These are phyloP conservation scores for Motacilla tschutschensis DNA, from an alignment of 2,113 vertebrate species.

Conservation along the genomic window DNA sequence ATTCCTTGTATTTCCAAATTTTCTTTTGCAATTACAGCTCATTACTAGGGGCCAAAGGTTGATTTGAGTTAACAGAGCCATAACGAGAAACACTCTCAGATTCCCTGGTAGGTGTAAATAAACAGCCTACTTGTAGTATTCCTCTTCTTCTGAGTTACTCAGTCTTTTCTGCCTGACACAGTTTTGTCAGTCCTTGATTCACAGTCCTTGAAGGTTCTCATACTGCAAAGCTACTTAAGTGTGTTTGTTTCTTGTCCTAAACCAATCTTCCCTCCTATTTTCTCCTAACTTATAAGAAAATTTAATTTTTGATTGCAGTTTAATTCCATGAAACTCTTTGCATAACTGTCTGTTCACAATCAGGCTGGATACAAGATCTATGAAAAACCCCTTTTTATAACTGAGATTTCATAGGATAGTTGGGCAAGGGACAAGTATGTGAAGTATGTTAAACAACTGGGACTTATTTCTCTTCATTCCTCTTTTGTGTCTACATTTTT, in stretches of 20 bases:
- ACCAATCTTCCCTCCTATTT: slow-evolving; percentile 8
- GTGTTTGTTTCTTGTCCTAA: not conserved
- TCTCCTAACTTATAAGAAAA: not conserved
- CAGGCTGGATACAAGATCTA: not conserved
- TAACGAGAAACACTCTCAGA: not conserved
- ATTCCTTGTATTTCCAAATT: slow-evolving; percentile 1
- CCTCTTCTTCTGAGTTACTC: not conserved
- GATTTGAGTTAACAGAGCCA: not conserved
- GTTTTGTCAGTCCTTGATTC: not conserved
- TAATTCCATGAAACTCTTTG: not conserved
- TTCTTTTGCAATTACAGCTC: not conserved
- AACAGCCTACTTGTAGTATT: not conserved
- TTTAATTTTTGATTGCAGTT: not conserved
- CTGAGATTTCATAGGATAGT: not conserved
- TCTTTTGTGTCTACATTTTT: not conserved
- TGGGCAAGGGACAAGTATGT: not conserved
- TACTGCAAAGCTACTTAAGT: not conserved
- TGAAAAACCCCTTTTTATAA: not conserved
- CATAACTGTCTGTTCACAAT: not conserved
- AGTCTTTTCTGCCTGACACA: not conserved
- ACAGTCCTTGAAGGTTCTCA: not conserved
- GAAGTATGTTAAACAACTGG: not conserved
- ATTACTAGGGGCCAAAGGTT: not conserved
- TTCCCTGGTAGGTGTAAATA: not conserved
- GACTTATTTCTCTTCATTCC: not conserved